A percentile compares a stretch with the other conserved stretches of the same genome.
Evolutionary conservation across 2,797 vertebrate genomes (phyloP).

Genomic region (Coendou prehensilis): DNA sequence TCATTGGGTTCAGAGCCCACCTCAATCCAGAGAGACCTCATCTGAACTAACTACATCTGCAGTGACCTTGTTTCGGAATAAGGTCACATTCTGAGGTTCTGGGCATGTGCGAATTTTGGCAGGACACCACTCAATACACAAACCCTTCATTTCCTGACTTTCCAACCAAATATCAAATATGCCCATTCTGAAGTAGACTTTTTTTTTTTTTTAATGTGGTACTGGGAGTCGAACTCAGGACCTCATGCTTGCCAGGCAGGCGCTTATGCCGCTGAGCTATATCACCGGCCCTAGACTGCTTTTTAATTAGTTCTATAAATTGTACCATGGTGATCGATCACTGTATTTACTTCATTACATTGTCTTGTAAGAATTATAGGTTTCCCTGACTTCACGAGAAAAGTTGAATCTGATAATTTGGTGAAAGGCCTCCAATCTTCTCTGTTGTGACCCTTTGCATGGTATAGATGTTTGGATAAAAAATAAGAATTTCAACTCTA

Average conservation of each 20-base stretch:
- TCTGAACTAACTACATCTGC: not conserved
- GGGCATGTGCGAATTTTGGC: not conserved
- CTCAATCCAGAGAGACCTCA: not conserved
- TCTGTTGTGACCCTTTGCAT: constrained; percentile 1
- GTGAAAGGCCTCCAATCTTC: constrained; percentile 75
- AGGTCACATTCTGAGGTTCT: not conserved
- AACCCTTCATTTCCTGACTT: not conserved
- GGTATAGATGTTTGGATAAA: constrained; percentile 30
- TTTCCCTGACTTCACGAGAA: constrained; percentile 44
- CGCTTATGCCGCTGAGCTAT: no score
- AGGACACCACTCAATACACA: not conserved
- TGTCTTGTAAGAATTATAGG: not conserved
- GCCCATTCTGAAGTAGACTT: constrained; percentile 3
- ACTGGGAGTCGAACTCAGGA: no score
- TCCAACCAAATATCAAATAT: not conserved
- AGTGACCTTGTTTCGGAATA: not conserved
- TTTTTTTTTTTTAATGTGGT: no score
- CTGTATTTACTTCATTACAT: constrained; percentile 33
- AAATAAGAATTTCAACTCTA: constrained; percentile 63
- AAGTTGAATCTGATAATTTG: constrained; percentile 48
- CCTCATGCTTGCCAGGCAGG: no score
- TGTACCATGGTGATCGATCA: not conserved
- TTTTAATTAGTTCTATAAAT: not conserved
- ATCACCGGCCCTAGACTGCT: not conserved
- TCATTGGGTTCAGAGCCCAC: not conserved